phyloP scores from a whole-genome alignment of 2,113 vertebrate species.

The Pedionomus torquatus region DNA sequence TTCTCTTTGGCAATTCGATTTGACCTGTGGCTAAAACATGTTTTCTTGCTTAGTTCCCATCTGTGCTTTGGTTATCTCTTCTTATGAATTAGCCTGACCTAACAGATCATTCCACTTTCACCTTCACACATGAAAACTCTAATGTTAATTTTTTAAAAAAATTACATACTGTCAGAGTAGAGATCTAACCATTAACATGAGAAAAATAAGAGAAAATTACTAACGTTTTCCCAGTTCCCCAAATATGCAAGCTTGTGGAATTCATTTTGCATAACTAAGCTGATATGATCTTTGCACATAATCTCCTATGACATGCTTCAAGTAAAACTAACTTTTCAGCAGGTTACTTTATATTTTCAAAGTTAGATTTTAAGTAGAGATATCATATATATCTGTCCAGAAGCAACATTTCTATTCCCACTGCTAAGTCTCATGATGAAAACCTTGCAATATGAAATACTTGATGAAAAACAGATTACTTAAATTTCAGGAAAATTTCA shows the following conservation, averaged over 20 bases:
- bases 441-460: neutral
- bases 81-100: neutral
- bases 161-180: neutral
- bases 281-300: neutral
- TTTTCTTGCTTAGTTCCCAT: neutral
- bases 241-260: neutral
- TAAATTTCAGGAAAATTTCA: neutral
- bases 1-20: neutral
- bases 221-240: fast-evolving
- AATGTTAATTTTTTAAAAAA: neutral
- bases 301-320: neutral
- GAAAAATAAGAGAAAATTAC: neutral
- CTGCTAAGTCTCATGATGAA: neutral
- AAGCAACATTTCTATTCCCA: neutral
- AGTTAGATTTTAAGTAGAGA: neutral
- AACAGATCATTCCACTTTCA: neutral
- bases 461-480: neutral
- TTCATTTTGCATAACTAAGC: neutral
- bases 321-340: neutral
- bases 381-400: neutral
- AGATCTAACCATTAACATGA: neutral
- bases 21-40: neutral
- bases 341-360: neutral
- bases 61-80: neutral
- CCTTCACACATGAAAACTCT: neutral